Evolutionary conservation across 2,888 invertebrate genomes (phyloP).

Genomic region (Cosmorhoe ocellata): DNA sequence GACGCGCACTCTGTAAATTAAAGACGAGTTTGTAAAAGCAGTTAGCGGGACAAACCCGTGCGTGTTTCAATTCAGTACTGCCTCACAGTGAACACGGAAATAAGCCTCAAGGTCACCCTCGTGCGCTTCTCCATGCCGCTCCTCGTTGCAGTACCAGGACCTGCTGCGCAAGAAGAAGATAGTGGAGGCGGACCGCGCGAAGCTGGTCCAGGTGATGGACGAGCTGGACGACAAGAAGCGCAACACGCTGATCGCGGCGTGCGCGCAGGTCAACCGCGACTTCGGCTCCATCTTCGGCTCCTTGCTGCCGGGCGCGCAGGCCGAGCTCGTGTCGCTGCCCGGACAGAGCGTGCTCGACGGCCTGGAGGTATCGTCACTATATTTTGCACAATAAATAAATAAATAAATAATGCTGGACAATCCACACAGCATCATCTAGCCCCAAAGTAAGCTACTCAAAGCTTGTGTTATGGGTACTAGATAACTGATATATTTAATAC

Average conservation of each 20-base stretch:
- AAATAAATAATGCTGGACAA: no score
- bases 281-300: conserved; percentile 97
- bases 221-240: conserved; percentile 96
- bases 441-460: no score
- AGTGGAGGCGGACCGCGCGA: conserved; percentile 88
- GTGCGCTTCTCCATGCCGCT: conserved; percentile 94
- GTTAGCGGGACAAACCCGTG: no score
- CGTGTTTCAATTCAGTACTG: no score
- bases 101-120: no score
- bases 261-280: conserved; percentile 93
- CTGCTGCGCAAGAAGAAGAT: conserved; percentile 87
- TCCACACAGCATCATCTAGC: no score
- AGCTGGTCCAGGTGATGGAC: conserved; percentile 89
- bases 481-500: no score
- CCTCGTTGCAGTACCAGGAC: conserved; percentile 86
- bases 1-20: no score
- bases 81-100: no score
- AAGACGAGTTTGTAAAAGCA: no score
- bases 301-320: conserved; percentile 94
- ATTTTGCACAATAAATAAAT: no score
- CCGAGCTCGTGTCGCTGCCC: conserved; percentile 90
- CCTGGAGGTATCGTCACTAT: conserved; percentile 87
- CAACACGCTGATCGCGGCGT: conserved; percentile 90
- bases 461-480: no score
- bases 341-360: conserved; percentile 91